Evolutionary conservation across 2,888 invertebrate species (phyloP).

Genomic region (Limenitis camilla): DNA sequence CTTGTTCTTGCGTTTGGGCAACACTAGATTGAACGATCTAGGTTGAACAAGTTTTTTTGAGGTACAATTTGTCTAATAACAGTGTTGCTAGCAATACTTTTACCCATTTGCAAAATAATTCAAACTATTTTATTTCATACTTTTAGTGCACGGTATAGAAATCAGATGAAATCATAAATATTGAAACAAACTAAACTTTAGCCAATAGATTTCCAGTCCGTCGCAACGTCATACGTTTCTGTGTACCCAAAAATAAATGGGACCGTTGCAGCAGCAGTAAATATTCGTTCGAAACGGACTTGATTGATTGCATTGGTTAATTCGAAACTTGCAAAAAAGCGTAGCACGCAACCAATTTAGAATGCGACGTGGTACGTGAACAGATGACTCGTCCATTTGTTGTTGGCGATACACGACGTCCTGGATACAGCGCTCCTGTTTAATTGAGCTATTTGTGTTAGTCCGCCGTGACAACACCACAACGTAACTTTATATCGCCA

Average conservation of each 20-base stretch:
- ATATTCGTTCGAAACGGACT: constrained; percentile 30
- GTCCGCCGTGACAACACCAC: constrained; percentile 48
- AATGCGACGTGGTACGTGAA: constrained; percentile 51
- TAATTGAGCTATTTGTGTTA: constrained; percentile 69
- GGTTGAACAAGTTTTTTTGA: too few relatives aligned
- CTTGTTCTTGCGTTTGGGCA: too few relatives aligned
- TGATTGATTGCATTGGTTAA: constrained; percentile 38
- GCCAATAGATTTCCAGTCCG: constrained; percentile 11
- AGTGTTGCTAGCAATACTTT: too few relatives aligned
- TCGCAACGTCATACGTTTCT: constrained; percentile 13
- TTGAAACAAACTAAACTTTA: not conserved
- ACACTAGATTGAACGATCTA: too few relatives aligned
- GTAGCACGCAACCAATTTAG: constrained; percentile 55
- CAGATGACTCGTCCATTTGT: constrained; percentile 50
- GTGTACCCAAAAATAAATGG: constrained; percentile 17
- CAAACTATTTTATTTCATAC: too few relatives aligned
- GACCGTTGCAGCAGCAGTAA: constrained; percentile 18
- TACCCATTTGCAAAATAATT: too few relatives aligned
- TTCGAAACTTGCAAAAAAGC: constrained; percentile 42
- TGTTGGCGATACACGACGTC: constrained; percentile 34
- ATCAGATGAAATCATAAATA: not conserved
- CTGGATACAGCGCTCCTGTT: constrained; percentile 44
- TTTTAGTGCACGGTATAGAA: too few relatives aligned
- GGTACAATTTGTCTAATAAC: too few relatives aligned
- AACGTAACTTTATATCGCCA: constrained; percentile 44